These are phyloP conservation scores for Scaptomyza caliginosa DNA, from an alignment of 2,888 invertebrate genomes.

Conservation along the genomic window DNA sequence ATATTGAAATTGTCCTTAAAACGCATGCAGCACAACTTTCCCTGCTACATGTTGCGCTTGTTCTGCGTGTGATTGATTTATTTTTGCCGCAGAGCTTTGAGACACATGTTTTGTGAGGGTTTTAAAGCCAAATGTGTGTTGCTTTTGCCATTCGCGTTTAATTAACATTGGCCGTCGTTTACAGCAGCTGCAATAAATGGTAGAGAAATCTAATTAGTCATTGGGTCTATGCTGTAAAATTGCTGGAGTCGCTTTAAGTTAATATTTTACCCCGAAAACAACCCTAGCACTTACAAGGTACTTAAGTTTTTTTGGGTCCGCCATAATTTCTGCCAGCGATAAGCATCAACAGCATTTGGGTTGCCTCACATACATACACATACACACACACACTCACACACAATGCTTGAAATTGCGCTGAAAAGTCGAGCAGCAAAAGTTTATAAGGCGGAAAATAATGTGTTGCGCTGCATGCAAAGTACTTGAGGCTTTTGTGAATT, in stretches of 20 bases:
- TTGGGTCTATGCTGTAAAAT: conserved; percentile 36
- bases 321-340: conserved; percentile 68
- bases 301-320: conserved; percentile 45
- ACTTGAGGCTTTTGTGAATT: conserved; percentile 27
- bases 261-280: conserved; percentile 21
- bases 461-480: conserved; percentile 69
- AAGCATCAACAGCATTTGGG: conserved; percentile 59
- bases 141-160: conserved; percentile 37
- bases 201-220: conserved; percentile 65
- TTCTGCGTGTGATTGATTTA: conserved; percentile 57
- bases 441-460: conserved; percentile 76
- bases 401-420: conserved; percentile 40
- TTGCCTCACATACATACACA: conserved; percentile 17
- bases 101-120: background rate
- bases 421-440: conserved; percentile 67
- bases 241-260: conserved; percentile 25
- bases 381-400: background rate
- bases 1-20: conserved; percentile 24
- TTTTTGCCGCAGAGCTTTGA: conserved; percentile 6
- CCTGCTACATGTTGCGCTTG: conserved; percentile 56
- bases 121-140: conserved; percentile 8
- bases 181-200: conserved; percentile 51
- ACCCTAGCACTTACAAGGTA: conserved; percentile 49
- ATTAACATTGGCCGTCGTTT: conserved; percentile 55
- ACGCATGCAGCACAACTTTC: conserved; percentile 19